Conservation (phyloP, 2,888 invertebrate genomes). For the Pristionchus fissidentatus region DNA sequence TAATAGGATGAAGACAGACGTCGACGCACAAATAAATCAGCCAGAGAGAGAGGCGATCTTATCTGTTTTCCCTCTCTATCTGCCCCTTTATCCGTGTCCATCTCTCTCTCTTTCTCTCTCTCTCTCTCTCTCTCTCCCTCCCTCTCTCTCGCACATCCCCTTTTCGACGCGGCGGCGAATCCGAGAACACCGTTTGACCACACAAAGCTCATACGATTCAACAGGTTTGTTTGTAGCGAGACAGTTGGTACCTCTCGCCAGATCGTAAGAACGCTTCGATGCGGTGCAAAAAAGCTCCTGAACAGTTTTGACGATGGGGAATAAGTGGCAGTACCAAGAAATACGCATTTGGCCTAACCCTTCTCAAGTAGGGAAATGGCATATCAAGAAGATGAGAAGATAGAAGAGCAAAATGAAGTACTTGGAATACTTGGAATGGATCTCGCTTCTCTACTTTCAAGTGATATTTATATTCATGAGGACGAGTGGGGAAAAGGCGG, state of each 20-base stretch:
- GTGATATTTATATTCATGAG: no score
- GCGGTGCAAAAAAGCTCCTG: constrained; percentile 10
- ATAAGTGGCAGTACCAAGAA: constrained; percentile 23
- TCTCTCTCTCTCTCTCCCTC: background rate
- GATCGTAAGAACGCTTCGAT: no score
- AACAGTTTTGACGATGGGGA: background rate
- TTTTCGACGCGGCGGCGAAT: background rate
- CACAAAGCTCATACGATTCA: background rate
- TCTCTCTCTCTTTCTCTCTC: background rate
- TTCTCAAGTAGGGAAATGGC: no score
- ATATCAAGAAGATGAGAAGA: background rate
- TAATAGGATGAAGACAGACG: constrained; percentile 28
- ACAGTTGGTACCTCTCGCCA: no score
- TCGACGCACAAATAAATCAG: constrained; percentile 32
- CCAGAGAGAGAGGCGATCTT: constrained; percentile 21
- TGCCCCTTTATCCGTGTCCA: background rate
- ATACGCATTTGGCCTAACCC: no score
- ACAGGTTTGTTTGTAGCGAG: no score
- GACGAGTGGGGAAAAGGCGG: no score
- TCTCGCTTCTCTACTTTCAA: no score
- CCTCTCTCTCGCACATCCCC: background rate
- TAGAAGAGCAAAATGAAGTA: no score
- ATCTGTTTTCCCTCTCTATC: constrained; percentile 35
- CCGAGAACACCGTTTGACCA: background rate
- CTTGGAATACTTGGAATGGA: no score